phyloP scores from a whole-genome alignment of 2,797 vertebrate genomes.

The Mormyrus proboscirostris region DNA sequence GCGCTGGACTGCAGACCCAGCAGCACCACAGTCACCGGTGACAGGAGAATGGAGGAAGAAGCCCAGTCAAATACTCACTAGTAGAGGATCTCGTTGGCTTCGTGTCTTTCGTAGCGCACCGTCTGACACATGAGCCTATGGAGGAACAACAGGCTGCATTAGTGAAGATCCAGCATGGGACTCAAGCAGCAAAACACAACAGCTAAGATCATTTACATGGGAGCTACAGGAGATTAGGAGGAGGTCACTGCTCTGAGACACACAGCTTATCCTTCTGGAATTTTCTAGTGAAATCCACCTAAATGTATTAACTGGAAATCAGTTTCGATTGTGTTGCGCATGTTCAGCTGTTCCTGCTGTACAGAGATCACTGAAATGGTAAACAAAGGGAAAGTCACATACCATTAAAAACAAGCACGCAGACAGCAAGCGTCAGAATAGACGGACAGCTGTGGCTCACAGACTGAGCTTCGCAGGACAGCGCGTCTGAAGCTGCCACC shows the following conservation, averaged over 20 bases:
- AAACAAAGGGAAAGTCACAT: background rate
- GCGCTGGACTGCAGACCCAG: background rate
- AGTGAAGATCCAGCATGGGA: background rate
- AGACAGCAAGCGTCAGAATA: background rate
- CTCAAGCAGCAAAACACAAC: background rate
- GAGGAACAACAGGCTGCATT: background rate
- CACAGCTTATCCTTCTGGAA: background rate
- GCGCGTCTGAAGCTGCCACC: constrained; percentile 29
- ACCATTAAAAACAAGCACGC: background rate
- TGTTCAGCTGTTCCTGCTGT: background rate
- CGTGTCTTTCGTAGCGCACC: constrained; percentile 91
- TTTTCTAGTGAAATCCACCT: background rate
- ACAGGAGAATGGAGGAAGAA: background rate
- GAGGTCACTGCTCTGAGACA: background rate
- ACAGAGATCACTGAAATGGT: background rate
- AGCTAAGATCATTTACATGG: background rate
- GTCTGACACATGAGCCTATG: constrained; percentile 95
- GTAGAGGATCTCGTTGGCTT: constrained; percentile 97
- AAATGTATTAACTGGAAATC: background rate
- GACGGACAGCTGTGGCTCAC: constrained; percentile 22
- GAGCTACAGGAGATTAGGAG: background rate
- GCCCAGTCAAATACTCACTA: constrained; percentile 76
- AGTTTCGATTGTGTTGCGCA: background rate
- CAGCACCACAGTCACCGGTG: too few relatives aligned
- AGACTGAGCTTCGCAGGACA: background rate